Conservation (phyloP, 2,797 vertebrate genomes). For the Darevskia nairensis region DNA sequence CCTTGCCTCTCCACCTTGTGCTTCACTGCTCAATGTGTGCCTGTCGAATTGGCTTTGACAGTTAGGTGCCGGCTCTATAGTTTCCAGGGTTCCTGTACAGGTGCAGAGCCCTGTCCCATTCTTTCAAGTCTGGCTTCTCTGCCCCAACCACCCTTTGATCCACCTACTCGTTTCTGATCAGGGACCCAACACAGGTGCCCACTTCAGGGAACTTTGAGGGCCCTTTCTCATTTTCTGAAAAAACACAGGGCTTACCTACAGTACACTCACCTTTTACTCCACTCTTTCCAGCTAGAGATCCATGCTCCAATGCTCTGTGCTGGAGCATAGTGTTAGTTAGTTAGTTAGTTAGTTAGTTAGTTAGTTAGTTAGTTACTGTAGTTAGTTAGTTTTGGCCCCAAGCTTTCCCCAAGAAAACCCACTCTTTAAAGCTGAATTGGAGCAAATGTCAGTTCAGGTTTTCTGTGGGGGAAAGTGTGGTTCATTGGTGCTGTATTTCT, state of each 20-base stretch:
- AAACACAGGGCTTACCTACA: too few species aligned
- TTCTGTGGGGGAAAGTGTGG: background rate
- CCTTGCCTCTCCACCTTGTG: background rate
- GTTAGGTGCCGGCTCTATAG: background rate
- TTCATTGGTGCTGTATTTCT: background rate
- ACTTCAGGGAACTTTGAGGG: background rate
- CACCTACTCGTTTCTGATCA: background rate
- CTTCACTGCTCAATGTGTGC: background rate
- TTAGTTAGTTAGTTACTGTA: too few species aligned
- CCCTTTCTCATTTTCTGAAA: background rate
- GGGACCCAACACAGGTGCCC: background rate
- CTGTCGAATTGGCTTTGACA: background rate
- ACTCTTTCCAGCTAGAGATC: too few species aligned
- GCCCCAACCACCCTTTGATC: background rate
- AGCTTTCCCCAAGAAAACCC: too few species aligned
- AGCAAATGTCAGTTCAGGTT: too few species aligned
- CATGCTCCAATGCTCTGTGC: too few species aligned
- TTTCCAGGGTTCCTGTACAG: background rate
- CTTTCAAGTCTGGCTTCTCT: background rate
- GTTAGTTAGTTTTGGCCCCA: too few species aligned
- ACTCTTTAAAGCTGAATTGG: too few species aligned
- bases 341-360: too few species aligned
- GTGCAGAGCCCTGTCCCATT: too few species aligned
- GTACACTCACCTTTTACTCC: too few species aligned
- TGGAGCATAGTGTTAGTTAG: too few species aligned